These are phyloP conservation scores for Hedya salicella DNA, from an alignment of 2,888 invertebrate genomes.

Conservation along the genomic window DNA sequence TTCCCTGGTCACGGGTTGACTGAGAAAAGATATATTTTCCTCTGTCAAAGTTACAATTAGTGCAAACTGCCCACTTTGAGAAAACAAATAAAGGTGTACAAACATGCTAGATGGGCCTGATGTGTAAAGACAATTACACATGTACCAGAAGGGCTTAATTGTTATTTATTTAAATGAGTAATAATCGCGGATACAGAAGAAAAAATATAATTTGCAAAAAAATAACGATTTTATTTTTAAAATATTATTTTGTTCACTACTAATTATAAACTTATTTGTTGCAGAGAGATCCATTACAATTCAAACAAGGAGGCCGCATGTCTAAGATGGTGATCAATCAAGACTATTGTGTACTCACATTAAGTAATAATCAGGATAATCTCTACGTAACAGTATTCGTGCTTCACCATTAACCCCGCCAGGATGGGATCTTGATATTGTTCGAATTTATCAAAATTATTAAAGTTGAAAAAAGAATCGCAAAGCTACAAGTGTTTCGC, in stretches of 20 bases:
- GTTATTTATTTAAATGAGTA: too few species aligned
- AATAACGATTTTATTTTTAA: too few species aligned
- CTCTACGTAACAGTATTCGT: constrained; percentile 81
- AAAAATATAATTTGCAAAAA: too few species aligned
- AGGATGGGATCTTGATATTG: constrained; percentile 78
- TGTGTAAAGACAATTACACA: too few species aligned
- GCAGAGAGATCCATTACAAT: constrained; percentile 80
- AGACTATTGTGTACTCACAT: constrained; percentile 50
- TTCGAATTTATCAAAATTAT: constrained; percentile 51
- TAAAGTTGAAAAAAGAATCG: constrained; percentile 48
- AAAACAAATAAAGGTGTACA: too few species aligned
- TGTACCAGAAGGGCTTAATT: too few species aligned
- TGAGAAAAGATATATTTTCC: too few species aligned
- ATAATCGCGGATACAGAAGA: too few species aligned
- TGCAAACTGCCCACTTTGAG: too few species aligned
- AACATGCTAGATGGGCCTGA: too few species aligned
- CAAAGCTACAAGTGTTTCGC: constrained; percentile 20
- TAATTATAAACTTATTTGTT: constrained; percentile 60
- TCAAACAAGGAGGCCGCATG: constrained; percentile 76
- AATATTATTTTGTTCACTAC: constrained; percentile 31
- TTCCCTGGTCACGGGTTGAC: too few species aligned
- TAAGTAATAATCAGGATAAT: constrained; percentile 53
- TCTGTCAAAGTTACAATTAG: too few species aligned
- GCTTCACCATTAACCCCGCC: constrained; percentile 78
- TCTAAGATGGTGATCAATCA: constrained; percentile 70